Base-by-base conservation (phyloP, 1,140 invertebrate species). In the Bombus balteatus region DNA sequence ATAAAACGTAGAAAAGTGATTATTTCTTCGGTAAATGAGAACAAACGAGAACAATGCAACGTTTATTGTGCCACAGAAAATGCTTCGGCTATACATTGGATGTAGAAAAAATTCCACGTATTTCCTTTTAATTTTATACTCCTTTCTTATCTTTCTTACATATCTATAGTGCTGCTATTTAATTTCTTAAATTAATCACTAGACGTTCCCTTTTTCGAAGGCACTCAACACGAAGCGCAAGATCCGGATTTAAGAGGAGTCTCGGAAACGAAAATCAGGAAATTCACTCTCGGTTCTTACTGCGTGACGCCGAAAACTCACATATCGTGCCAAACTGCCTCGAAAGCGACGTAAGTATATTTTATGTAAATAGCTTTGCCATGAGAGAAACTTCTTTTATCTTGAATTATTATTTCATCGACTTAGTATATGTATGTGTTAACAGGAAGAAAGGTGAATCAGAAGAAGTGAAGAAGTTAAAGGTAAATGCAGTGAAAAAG, bases 251-350 rank as follows among this genome's bases (percentile, higher is more conserved):
- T 78, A 83, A 66, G 79, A 32, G 79, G 72, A 83, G 53, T 74
- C 39, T 74, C 91, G 15, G 71, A 89, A 68, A 89, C 79, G 18
- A 53, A 53, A 3, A 75, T 92, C 41, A 92, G 88, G 2, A 91
- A 90, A 88, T 75, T 92, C 9, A 87, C 88, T 10, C 22, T 76
- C 2, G 89, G 91, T 25, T 91, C 92, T 15, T 85, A 86, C n/a
- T 84, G 81, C 32, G 62, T 92, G 10, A 86, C 84, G 41, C 74
- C 90, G 66, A 91, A 77, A 74, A 89, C 86, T 32, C 88, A 92
- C 59, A 92, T 79, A 0, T 83, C 86, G 1, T 65, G n/a, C 3
- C 76, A 87, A 85, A 88, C 85, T 15, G 72, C 73, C 25, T 87
- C 5, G 15, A 62, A 41, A 25, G 12, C 6, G 47, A 22, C 47